phyloP scores from a whole-genome alignment of 2,888 invertebrate genomes.

The Ephialtes manifestator region DNA sequence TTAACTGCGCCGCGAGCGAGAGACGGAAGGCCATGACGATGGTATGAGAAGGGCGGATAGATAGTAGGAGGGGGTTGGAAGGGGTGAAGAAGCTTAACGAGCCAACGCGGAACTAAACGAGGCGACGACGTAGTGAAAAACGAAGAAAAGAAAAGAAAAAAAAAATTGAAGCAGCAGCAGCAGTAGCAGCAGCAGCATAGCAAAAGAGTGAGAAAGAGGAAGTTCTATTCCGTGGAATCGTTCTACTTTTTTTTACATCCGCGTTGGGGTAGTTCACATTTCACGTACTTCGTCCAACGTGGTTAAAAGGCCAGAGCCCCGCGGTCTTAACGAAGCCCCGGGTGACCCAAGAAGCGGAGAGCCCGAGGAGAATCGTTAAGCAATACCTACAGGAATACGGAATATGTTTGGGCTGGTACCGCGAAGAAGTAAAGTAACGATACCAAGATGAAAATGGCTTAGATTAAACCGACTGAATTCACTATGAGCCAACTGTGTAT shows the following conservation, averaged over 20 bases:
- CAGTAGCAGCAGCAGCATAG: constrained; percentile 9
- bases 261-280: constrained; percentile 7
- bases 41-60: constrained; percentile 33
- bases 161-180: constrained; percentile 20
- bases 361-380: constrained; percentile 1
- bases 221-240: constrained; percentile 17
- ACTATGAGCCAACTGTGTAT: not conserved
- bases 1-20: constrained; percentile 15
- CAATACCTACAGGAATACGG: not conserved
- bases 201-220: constrained; percentile 16
- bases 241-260: constrained; percentile 44
- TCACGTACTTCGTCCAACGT: constrained; percentile 11
- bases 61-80: not conserved
- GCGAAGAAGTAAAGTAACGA: not conserved
- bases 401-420: not conserved
- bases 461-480: not conserved
- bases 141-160: constrained; percentile 21
- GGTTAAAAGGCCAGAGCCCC: constrained; percentile 23
- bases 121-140: constrained; percentile 54
- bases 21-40: constrained; percentile 4
- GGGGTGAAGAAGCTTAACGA: constrained; percentile 59
- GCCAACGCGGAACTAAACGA: constrained; percentile 59
- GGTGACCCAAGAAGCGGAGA: constrained; percentile 16
- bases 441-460: not conserved
- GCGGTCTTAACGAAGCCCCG: constrained; percentile 46